phyloP scores from a whole-genome alignment of 2,888 invertebrate genomes.

The Oligia fasciuncula region DNA sequence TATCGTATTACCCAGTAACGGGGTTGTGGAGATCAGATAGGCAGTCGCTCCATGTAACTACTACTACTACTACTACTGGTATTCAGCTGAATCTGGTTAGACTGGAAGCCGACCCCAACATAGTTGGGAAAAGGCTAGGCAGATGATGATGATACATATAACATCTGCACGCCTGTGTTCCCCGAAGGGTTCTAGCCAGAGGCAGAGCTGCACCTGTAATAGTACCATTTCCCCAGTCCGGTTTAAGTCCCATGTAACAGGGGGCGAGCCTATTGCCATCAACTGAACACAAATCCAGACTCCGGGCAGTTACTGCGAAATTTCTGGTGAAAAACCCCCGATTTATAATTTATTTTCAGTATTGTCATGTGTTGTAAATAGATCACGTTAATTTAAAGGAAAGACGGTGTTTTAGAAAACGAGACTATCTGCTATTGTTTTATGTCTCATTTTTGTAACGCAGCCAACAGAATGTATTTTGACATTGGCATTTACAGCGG shows the following conservation, averaged over 20 bases:
- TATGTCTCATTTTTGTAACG: constrained; percentile 51
- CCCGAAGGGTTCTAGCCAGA: no score
- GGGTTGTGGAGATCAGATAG: no score
- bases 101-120: no score
- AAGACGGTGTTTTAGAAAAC: constrained; percentile 4
- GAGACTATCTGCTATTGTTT: constrained; percentile 35
- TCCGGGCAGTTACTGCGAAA: no score
- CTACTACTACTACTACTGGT: no score
- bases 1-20: no score
- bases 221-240: not conserved
- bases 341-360: constrained; percentile 4
- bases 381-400: constrained; percentile 24
- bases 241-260: not conserved
- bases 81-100: no score
- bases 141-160: no score
- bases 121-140: no score
- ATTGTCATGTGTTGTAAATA: constrained; percentile 24
- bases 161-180: no score
- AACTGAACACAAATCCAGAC: not conserved
- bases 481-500: constrained; percentile 51
- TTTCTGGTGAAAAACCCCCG: not conserved
- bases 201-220: not conserved
- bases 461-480: constrained; percentile 53
- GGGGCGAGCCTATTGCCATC: not conserved
- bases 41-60: no score